Conservation (phyloP, 2,797 vertebrate species). For the Gambelia wislizenii region DNA sequence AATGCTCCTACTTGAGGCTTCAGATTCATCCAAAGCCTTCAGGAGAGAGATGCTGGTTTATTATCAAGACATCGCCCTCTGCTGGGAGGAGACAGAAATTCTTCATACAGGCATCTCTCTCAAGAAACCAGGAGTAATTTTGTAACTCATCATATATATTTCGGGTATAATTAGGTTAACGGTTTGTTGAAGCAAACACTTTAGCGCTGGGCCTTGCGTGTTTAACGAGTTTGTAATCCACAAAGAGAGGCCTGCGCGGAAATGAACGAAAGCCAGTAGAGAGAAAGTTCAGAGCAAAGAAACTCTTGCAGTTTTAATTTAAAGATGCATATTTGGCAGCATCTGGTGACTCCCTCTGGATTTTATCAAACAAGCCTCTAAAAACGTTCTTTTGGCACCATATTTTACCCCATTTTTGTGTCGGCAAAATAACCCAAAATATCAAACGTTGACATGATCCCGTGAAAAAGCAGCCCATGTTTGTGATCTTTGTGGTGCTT, state of each 20-base stretch:
- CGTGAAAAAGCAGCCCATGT: too few relatives aligned
- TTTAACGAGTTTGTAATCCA: not conserved
- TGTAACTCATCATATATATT: not conserved
- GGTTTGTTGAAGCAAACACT: slow-evolving; percentile 6
- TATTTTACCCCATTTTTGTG: too few relatives aligned
- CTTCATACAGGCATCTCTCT: too few relatives aligned
- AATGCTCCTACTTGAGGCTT: slow-evolving; percentile 15
- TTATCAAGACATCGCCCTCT: slow-evolving; percentile 53
- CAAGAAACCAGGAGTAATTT: not conserved
- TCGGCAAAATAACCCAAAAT: too few relatives aligned
- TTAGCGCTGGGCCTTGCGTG: not conserved
- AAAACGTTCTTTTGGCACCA: too few relatives aligned
- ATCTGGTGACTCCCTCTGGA: too few relatives aligned
- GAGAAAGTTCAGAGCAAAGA: not conserved
- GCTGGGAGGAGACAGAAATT: slow-evolving; percentile 8
- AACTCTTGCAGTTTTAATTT: not conserved
- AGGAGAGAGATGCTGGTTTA: not conserved
- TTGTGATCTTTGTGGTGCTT: too few relatives aligned
- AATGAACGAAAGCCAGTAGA: not conserved
- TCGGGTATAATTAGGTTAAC: not conserved
- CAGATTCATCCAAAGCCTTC: not conserved
- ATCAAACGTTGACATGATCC: too few relatives aligned
- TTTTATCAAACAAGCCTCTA: too few relatives aligned
- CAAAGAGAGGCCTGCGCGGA: not conserved
- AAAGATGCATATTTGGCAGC: too few relatives aligned